Conservation (phyloP, 2,797 vertebrate genomes). For the Sebastes nivosus region DNA sequence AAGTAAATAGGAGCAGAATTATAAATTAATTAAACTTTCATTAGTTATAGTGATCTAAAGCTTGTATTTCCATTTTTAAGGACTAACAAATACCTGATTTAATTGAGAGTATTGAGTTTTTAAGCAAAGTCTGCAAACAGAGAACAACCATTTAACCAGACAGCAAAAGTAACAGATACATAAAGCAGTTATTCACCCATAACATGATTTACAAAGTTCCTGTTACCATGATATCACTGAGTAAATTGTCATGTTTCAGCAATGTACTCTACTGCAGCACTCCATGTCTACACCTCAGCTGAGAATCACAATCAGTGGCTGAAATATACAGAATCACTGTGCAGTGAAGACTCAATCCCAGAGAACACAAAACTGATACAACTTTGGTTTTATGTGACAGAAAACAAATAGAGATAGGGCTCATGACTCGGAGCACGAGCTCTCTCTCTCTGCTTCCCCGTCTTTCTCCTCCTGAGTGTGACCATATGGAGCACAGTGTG, state of each 20-base stretch:
- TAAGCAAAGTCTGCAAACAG: not conserved
- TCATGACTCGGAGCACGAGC: slow-evolving; percentile 29
- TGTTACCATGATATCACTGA: not conserved
- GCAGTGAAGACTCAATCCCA: slow-evolving; percentile 1
- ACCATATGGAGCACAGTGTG: slow-evolving; percentile 71
- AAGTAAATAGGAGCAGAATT: not conserved
- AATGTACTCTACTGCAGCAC: not conserved
- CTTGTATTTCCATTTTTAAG: slow-evolving; percentile 6
- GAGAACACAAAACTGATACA: slow-evolving; percentile 23
- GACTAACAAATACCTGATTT: not conserved
- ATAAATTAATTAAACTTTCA: not conserved
- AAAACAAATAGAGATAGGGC: slow-evolving; percentile 45
- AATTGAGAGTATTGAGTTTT: not conserved
- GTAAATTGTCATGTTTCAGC: not conserved
- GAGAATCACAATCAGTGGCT: slow-evolving; percentile 3
- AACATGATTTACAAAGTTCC: not conserved
- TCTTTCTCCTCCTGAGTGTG: slow-evolving; percentile 51
- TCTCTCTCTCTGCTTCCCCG: slow-evolving; percentile 6
- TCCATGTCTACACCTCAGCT: not conserved
- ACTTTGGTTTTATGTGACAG: slow-evolving; percentile 47
- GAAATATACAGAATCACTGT: slow-evolving; percentile 1
- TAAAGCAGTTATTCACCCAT: not conserved
- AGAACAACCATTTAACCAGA: not conserved
- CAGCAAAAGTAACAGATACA: not conserved
- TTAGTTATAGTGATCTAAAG: not conserved